These are phyloP conservation scores for Teleogryllus oceanicus DNA, from an alignment of 2,888 invertebrate genomes.

Conservation along the genomic window DNA sequence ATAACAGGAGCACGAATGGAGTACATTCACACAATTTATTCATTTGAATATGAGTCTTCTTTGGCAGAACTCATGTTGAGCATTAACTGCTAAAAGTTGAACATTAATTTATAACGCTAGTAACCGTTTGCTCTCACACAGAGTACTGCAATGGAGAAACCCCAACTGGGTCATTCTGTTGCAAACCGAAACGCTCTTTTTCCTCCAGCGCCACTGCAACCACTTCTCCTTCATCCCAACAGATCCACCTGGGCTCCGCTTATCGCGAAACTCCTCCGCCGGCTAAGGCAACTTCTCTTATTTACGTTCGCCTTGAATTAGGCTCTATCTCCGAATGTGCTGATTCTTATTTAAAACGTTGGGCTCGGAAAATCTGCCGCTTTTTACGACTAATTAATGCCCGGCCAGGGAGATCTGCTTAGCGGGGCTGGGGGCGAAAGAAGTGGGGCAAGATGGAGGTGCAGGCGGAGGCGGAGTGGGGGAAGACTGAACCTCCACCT, in stretches of 20 bases:
- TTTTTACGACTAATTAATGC: constrained; percentile 1
- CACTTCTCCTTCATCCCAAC: not conserved
- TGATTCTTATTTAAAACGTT: constrained; percentile 18
- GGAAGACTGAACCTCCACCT: not conserved
- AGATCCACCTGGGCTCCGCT: constrained; percentile 6
- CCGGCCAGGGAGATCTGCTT: not conserved
- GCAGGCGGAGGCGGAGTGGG: too few relatives aligned
- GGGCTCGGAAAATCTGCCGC: not conserved
- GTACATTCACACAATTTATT: too few relatives aligned
- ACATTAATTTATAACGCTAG: too few relatives aligned
- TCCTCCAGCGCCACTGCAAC: not conserved
- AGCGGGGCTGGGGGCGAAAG: not conserved
- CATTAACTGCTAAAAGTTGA: too few relatives aligned
- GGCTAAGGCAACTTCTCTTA: not conserved
- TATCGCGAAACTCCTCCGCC: not conserved
- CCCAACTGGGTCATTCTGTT: too few relatives aligned
- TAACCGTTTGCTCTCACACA: too few relatives aligned
- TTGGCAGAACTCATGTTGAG: too few relatives aligned
- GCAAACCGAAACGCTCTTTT: not conserved
- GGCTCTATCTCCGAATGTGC: constrained; percentile 18
- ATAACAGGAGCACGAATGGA: too few relatives aligned
- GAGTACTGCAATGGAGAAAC: too few relatives aligned
- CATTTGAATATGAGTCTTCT: too few relatives aligned
- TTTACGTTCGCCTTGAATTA: not conserved
- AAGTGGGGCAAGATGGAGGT: too few relatives aligned